These are phyloP conservation scores for Tachysurus vachellii DNA, from an alignment of 2,113 vertebrate species.

Conservation along the genomic window DNA sequence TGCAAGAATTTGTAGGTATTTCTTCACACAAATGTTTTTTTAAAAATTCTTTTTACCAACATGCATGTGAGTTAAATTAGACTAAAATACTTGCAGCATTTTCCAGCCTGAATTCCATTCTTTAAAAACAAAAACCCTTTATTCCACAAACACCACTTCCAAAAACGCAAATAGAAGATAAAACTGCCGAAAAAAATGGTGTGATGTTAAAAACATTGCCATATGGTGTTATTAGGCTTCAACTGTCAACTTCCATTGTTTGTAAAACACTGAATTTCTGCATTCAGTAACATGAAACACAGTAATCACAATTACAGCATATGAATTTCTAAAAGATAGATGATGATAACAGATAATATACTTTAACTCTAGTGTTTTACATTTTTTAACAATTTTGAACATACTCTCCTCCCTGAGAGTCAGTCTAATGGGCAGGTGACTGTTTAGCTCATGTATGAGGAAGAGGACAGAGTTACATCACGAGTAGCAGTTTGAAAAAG, in stretches of 20 bases:
- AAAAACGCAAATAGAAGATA: background rate
- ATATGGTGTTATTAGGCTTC: background rate
- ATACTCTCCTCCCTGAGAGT: background rate
- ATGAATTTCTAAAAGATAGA: background rate
- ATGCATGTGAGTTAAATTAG: slow-evolving; percentile 9
- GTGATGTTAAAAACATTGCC: background rate
- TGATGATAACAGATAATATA: background rate
- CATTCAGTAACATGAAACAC: background rate
- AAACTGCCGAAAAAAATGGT: background rate
- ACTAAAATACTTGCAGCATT: background rate
- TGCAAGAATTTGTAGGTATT: background rate
- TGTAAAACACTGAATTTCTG: background rate
- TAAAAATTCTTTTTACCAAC: slow-evolving; percentile 5
- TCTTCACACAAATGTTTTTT: background rate
- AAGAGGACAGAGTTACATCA: background rate
- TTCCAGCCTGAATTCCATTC: slow-evolving; percentile 9
- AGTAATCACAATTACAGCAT: background rate
- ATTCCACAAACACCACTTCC: background rate
- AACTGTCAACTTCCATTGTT: background rate
- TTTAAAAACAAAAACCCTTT: background rate
- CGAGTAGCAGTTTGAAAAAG: background rate
- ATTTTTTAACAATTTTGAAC: background rate
- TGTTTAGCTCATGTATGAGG: background rate
- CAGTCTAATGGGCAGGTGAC: too few species aligned
- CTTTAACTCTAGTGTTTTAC: background rate